Percentiles rank a stretch among this genome's conserved stretches.
These are phyloP conservation scores for Sardina pilchardus DNA, from an alignment of 2,113 vertebrate species.

Conservation along the genomic window DNA sequence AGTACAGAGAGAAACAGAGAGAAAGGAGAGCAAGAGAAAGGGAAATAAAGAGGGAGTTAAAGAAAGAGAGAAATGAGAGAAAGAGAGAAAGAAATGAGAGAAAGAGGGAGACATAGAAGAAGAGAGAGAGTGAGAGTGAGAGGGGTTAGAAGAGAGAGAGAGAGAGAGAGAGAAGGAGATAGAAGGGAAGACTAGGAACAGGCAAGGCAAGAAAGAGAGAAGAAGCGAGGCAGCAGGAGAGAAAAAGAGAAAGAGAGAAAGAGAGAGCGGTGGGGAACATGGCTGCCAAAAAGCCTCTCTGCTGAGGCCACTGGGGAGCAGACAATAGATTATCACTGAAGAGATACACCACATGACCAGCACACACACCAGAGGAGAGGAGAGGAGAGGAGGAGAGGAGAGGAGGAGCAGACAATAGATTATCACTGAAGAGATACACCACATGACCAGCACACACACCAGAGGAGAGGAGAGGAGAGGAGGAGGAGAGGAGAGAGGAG, in stretches of 20 bases:
- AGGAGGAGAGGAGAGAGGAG: background rate
- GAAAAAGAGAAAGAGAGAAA: background rate
- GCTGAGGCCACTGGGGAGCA: background rate
- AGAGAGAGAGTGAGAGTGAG: background rate
- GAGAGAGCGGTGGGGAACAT: background rate
- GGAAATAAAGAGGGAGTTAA: background rate
- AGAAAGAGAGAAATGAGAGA: too few relatives aligned
- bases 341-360: constrained; percentile 43
- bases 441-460: too few relatives aligned
- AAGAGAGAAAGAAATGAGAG: background rate
- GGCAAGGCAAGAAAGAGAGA: too few relatives aligned
- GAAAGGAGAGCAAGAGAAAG: background rate
- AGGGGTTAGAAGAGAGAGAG: background rate
- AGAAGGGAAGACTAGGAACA: too few relatives aligned
- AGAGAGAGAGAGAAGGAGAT: background rate
- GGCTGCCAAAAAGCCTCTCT: constrained; percentile 38
- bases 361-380: too few relatives aligned
- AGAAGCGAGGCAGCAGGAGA: background rate
- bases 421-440: constrained; percentile 45
- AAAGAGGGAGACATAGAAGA: background rate
- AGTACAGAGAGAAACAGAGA: too few relatives aligned
- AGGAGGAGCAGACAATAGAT: constrained; percentile 6
- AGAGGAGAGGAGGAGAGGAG: too few relatives aligned
- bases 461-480: too few relatives aligned
- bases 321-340: constrained; percentile 49